Percentiles rank a stretch among this genome's conserved stretches.
phyloP scores from a whole-genome alignment of 2,797 vertebrate genomes.

The Crax fasciolata region DNA sequence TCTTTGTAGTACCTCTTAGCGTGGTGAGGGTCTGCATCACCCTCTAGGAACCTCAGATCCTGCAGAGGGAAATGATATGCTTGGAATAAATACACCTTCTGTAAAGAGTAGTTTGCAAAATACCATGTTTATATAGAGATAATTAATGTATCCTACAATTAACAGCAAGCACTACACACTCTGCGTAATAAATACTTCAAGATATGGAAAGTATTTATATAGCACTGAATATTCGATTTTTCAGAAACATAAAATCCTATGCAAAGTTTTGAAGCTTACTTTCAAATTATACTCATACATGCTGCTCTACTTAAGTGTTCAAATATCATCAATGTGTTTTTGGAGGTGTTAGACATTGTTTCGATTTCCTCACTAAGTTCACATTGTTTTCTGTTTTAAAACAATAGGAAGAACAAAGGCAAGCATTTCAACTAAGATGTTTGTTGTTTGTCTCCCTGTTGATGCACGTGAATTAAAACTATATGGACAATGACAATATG shows the following conservation, averaged over 20 bases:
- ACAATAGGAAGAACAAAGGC: not conserved
- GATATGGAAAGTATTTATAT: not conserved
- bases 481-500: not conserved
- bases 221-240: not conserved
- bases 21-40: not conserved
- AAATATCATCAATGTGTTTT: not conserved
- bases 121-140: not conserved
- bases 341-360: not conserved
- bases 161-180: not conserved
- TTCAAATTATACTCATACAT: not conserved
- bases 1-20: not conserved
- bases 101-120: constrained; percentile 24
- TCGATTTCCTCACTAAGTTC: not conserved
- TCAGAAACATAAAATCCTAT: not conserved
- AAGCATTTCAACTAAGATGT: not conserved
- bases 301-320: not conserved
- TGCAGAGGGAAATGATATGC: not conserved
- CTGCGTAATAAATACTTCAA: constrained; percentile 21
- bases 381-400: not conserved
- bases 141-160: not conserved
- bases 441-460: not conserved
- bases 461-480: not conserved
- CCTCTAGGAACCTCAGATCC: not conserved
- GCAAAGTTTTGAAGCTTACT: not conserved
- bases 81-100: not conserved